Percentiles rank a stretch among this genome's conserved stretches.
phyloP scores from a whole-genome alignment of 2,888 invertebrate species.

The Ferrisia virgata region DNA sequence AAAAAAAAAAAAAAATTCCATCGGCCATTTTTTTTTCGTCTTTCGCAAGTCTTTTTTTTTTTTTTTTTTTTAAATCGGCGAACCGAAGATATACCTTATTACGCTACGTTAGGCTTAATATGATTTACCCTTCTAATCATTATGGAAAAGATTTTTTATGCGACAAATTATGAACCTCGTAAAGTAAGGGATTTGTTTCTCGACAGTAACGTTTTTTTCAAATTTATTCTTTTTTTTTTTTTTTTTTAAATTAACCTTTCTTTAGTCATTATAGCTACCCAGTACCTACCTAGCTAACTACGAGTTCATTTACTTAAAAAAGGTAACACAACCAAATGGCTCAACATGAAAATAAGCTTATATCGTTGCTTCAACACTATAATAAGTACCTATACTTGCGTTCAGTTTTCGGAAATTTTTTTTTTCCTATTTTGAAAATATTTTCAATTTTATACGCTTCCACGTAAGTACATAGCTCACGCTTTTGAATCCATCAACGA shows the following conservation, averaged over 20 bases:
- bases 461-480: neutral
- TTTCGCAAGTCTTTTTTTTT: too few relatives aligned
- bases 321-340: neutral
- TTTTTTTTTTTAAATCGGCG: neutral
- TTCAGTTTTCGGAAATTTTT: neutral
- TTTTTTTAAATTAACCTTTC: neutral
- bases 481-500: neutral
- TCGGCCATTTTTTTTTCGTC: too few relatives aligned
- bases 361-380: neutral
- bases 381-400: too few relatives aligned
- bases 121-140: too few relatives aligned
- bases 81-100: neutral
- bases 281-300: too few relatives aligned
- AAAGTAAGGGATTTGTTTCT: neutral
- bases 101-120: neutral
- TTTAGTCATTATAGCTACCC: too few relatives aligned
- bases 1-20: too few relatives aligned
- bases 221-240: neutral
- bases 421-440: neutral
- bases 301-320: neutral
- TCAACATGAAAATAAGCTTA: neutral
- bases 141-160: neutral
- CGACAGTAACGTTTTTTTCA: neutral
- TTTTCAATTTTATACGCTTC: neutral
- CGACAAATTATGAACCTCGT: neutral